Percentiles rank a stretch among this genome's conserved stretches.
Evolutionary conservation across 1,140 invertebrate species (phyloP).

Genomic region (Phortica variegata): DNA sequence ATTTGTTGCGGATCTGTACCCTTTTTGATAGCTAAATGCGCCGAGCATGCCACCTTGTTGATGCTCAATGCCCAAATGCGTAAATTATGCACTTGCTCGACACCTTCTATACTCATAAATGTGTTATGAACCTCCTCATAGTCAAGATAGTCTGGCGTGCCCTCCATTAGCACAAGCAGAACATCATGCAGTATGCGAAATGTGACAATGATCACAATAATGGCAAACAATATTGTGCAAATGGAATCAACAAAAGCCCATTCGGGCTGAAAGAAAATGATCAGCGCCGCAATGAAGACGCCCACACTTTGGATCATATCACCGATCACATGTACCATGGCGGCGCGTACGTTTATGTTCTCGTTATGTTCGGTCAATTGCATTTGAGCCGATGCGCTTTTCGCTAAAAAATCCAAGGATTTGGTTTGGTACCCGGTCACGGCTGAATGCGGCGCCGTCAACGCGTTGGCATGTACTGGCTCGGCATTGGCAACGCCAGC

Average conservation of each 20-base stretch:
- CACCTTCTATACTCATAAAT: conserved; percentile 81
- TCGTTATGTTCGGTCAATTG: background rate
- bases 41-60: conserved; percentile 89
- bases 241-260: conserved; percentile 80
- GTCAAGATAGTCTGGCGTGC: conserved; percentile 67
- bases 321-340: conserved; percentile 87
- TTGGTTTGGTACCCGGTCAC: background rate
- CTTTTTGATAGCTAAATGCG: conserved; percentile 86
- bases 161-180: conserved; percentile 90
- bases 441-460: background rate
- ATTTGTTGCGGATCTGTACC: conserved; percentile 76
- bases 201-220: conserved; percentile 78
- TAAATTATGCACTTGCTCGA: conserved; percentile 89
- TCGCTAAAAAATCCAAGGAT: background rate
- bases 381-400: conserved; percentile 13
- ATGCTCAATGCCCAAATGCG: conserved; percentile 94
- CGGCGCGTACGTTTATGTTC: conserved; percentile 87
- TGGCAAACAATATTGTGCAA: conserved; percentile 84
- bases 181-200: conserved; percentile 74
- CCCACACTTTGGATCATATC: conserved; percentile 88
- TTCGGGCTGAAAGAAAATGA: conserved; percentile 68
- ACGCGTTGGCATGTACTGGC: no score
- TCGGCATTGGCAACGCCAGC: no score
- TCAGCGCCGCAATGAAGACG: conserved; percentile 76
- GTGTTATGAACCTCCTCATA: conserved; percentile 60